Base-by-base conservation (phyloP, 35 echinoderm and acorn worm genomes). In the Ophiothrix spiculata region DNA sequence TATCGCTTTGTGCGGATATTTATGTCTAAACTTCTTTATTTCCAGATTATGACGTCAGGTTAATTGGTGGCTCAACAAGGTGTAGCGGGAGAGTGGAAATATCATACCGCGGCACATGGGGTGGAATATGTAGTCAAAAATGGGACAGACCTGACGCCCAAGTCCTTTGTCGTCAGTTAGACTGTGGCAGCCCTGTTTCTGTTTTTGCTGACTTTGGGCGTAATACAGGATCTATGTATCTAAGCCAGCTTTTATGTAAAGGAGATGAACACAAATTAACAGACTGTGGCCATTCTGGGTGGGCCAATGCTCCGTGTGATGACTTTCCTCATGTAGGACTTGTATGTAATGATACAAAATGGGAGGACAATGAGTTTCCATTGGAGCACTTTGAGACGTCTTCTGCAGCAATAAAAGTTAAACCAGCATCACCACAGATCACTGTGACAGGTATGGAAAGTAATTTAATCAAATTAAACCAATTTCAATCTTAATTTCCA, bases 151-250 rank as follows among this genome's bases (percentile, higher is more conserved):
- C 13, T 1, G 76, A 78, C 33, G 83, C 83, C 23, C 16, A 74
- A 21, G 83, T 86, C 19, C 8, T 86, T 11, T 86, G 83, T 63
- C 56, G 69, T n/a, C 83, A 86, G 46, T n/a, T 86, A 40, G 64
- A 69, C 25, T 69, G 60, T 69, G 60, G 60, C 23, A 25, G 16
- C 23, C 60, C 60, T n/a, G 3, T 69, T 4, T 69, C 60, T 15
- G 60, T 28, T 25, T 69, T 69, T 69, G 31, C 89, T 13, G 35
- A 49, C 23, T 91, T 86, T 37, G 83, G 89, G 14, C 8, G 28
- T 41, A 83, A 83, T 11, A 40, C 77, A 33, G 83, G 89, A 75
- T 32, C 38, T 1, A 86, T 86, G 23, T 75, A 75, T 31, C 49
- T 84, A 42, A 36, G 36, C 29, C 19, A 79, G 31, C 12, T 80